Base-by-base conservation (phyloP, 2,797 vertebrate genomes). In the Sebastes dallii region DNA sequence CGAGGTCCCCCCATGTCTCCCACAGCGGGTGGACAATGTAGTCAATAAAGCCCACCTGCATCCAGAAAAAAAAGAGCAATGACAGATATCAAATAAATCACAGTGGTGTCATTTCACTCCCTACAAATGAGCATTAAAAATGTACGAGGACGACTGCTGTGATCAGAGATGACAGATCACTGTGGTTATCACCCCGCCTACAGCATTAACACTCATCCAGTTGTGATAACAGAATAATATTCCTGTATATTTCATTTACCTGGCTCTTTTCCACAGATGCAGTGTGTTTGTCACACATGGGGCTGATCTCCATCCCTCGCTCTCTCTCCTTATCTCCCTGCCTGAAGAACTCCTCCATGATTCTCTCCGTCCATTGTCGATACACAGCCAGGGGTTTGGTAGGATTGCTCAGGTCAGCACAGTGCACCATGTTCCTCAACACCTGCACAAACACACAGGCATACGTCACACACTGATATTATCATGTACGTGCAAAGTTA, bases 221-320 rank as follows among this genome's bases (percentile, higher is more conserved):
- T 76, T 65, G 81, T 66, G 66, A 46, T 46, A 7, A 39, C 59
- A 50, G 61, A 56, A 60, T 67, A 11, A 65, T 27, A 59, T 66
- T 32, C 29, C 46, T 20, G 46, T 50, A 20, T 50, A 50, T 42
- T 18, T 80, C 39, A 36, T 75, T 82, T 89, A 97, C 98, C 98
- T 99, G 98, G 27, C 97, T 98, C 91, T 98, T 98, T 84, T 99
- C 98, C 81, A 99, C 97, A 0, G 97, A 98, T 11, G 98, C 98
- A 0, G 97, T 98, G 94, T 98, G 97, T 90, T 98, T 98, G 84
- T 99, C 98, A 0, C 98, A 99, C 98, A 99, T 99, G 85, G 98
- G 98, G 82, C 97, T 99, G 93, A 99, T 99, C 93, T 99, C 97
- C 97, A 99, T 97, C 66, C 97, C 97, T 3, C 97, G 93, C 86